Percentiles rank a stretch among this genome's conserved stretches.
Conservation (phyloP, 2,113 vertebrate species). For the Numida meleagris region DNA sequence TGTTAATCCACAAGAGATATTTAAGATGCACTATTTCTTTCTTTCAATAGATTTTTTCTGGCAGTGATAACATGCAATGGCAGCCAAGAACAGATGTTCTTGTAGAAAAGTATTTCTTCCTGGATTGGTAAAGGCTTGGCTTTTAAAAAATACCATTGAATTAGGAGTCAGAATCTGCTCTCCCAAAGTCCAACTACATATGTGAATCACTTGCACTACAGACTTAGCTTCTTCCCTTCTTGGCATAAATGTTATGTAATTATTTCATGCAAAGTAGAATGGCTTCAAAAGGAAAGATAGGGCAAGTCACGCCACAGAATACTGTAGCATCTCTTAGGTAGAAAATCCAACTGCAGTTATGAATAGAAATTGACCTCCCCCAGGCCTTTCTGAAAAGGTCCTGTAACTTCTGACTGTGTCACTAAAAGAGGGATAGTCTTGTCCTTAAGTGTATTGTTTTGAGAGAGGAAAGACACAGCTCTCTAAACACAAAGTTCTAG, state of each 20-base stretch:
- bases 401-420: background rate
- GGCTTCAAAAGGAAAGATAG: background rate
- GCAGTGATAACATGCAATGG: background rate
- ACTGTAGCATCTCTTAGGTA: background rate
- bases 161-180: background rate
- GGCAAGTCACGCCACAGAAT: background rate
- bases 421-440: background rate
- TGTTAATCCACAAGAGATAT: background rate
- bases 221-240: background rate
- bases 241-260: background rate
- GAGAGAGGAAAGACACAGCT: background rate
- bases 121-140: background rate
- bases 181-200: background rate
- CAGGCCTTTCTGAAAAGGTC: background rate
- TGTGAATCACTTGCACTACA: background rate
- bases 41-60: background rate
- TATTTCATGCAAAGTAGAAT: background rate
- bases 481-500: background rate
- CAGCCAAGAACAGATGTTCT: background rate
- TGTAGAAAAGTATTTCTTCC: background rate
- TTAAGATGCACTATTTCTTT: background rate
- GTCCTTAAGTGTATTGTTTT: background rate
- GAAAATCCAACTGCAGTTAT: background rate
- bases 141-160: background rate
- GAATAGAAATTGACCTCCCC: background rate